A percentile compares a stretch with the other conserved stretches of the same genome.
Conservation (phyloP, 2,888 invertebrate species). For the Atethmia centrago region DNA sequence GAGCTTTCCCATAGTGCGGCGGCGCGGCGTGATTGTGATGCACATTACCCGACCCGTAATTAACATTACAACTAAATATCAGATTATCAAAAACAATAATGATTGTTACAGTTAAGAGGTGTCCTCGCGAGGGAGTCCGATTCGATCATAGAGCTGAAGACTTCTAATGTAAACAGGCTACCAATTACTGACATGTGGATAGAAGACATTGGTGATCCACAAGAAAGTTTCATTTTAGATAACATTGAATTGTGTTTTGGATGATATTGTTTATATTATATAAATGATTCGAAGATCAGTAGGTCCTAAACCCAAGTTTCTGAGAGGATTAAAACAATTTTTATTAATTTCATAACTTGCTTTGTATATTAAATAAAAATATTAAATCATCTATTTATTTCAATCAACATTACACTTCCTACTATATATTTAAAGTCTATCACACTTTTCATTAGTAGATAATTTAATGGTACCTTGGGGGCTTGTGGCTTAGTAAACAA, state of each 20-base stretch:
- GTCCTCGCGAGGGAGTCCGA: too few relatives aligned
- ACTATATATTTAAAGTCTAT: neutral
- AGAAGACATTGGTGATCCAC: neutral
- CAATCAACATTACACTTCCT: neutral
- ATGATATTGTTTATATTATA: neutral
- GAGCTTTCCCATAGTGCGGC: too few relatives aligned
- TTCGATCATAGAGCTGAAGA: slow-evolving; percentile 1
- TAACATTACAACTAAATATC: too few relatives aligned
- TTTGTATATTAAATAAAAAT: neutral
- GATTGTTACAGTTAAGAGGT: too few relatives aligned
- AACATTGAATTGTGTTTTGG: slow-evolving; percentile 1
- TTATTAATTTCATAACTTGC: too few relatives aligned
- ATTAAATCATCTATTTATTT: neutral
- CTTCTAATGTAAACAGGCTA: neutral
- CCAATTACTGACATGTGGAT: slow-evolving; percentile 11
- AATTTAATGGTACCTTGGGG: too few relatives aligned
- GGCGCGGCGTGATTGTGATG: too few relatives aligned
- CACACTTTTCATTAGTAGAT: neutral
- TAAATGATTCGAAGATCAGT: neutral
- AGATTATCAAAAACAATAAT: too few relatives aligned
- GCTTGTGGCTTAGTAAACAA: too few relatives aligned
- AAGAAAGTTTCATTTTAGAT: neutral
- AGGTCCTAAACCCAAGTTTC: neutral
- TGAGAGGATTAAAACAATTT: neutral
- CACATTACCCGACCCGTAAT: too few relatives aligned